These are phyloP conservation scores for Eupithecia subumbrata DNA, from an alignment of 2,888 invertebrate genomes.

Conservation along the genomic window DNA sequence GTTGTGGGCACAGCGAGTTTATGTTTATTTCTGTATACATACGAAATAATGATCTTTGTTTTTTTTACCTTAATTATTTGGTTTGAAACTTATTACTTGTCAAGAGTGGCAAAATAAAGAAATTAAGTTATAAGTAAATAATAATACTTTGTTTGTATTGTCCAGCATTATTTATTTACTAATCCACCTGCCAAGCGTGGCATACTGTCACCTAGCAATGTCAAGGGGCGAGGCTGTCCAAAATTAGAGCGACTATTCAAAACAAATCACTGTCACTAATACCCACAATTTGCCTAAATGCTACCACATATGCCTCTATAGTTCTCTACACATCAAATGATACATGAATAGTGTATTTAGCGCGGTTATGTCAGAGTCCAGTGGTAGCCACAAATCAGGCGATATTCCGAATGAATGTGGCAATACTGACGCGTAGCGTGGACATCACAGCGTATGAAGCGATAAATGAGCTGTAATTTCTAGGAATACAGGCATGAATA, in stretches of 20 bases:
- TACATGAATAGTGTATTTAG: constrained; percentile 17
- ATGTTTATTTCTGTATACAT: too few relatives aligned
- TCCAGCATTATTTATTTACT: too few relatives aligned
- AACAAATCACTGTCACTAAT: neutral
- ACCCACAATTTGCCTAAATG: neutral
- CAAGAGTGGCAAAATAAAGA: too few relatives aligned
- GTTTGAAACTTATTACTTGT: too few relatives aligned
- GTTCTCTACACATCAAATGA: neutral
- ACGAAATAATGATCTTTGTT: too few relatives aligned
- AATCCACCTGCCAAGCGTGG: too few relatives aligned
- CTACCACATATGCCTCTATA: neutral
- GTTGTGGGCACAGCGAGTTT: too few relatives aligned
- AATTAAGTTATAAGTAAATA: too few relatives aligned
- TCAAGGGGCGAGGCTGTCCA: too few relatives aligned
- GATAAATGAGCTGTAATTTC: neutral
- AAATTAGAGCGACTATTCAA: neutral
- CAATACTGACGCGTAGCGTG: constrained; percentile 18
- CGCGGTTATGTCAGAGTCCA: constrained; percentile 3
- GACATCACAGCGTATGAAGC: neutral
- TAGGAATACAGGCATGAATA: neutral
- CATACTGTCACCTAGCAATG: too few relatives aligned
- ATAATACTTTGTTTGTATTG: too few relatives aligned
- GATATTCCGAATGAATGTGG: constrained; percentile 27
- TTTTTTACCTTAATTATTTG: too few relatives aligned
- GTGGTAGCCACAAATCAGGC: constrained; percentile 30